Base-by-base conservation (phyloP, 1,140 invertebrate species). In the Achatina immaculata region DNA sequence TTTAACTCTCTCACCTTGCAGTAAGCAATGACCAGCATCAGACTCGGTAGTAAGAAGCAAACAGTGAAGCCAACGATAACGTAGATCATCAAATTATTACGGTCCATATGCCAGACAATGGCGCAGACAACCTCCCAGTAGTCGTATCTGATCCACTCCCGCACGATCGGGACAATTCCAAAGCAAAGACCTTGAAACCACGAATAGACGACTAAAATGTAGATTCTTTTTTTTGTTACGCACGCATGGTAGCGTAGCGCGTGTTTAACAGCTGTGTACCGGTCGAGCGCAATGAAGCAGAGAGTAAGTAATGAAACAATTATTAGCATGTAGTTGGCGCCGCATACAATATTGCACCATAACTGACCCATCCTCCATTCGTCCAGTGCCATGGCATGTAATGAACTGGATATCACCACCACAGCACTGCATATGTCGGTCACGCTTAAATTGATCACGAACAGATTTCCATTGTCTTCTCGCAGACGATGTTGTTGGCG, bases 111-210 rank as follows among this genome's bases (percentile, higher is more conserved):
- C 90, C 91, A 91, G 51, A 89, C 81, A 66, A 91, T 91, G 28
- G 90, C 90, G 81, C 91, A 92, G 0, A 88, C 86, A 11, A 82
- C 86, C 80, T 92, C 91, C 89, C 89, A 91, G 82, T 91, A 91
- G 81, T 92, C 91, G 82, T 89, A 92, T 28, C 85, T 73, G 0
- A 91, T 81, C 90, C 90, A 91, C n/a, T 83, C 42, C 16, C 83
- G 66, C 14, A 86, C 43, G 6, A 89, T 80, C 0, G 90, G 90
- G 0, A 86, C 84, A 21, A 86, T 28, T 0, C 86, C 86, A 76
- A 91, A 88, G 48, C 75, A 62, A 19, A 89, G 14, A 19, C 88
- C 90, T 72, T 88, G 88, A 6, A 90, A 66, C 90, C 90, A 91
- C 0, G 87, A 78, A 45, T 84, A 88, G 7, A 42, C 65, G 11